Evolutionary conservation across 2,888 invertebrate species (phyloP), one percentile per base, ranked within the genome.

Genomic region (Euclidia mi): DNA sequence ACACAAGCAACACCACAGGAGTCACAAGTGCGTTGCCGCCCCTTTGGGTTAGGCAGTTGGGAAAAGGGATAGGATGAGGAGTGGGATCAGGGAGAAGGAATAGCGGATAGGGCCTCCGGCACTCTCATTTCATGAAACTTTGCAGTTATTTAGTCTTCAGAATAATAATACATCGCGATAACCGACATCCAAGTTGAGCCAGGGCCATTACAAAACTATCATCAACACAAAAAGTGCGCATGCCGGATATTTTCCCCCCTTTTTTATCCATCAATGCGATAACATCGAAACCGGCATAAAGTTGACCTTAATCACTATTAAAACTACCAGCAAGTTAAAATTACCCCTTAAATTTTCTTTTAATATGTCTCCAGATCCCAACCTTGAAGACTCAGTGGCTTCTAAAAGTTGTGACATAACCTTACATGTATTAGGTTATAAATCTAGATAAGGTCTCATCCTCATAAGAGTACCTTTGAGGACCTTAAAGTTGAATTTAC

Each of bases 401-500:
- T 35, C 35, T 3, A 14, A 35, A 35, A 12, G 2, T 14, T 12
- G 3, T 34, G 12, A 6, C 11, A 3, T 0, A 7, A 3, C 20
- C 20, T 35, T 32, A 32, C 35, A 15, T 17, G 10, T 15, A 25
- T 25, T 25, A 31, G n/a, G 31, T 31, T 31, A 31, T 31, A 31
- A 31, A 31, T 31, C 31, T 31, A 31, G 10, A 10, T 31, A 31
- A 31, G 31, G n/a, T 31, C 31, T 31, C n/a, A 31, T 31, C 31
- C 31, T 31, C 10, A 31, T 40, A 15, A 34, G 41, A 42, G 25
- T 25, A 2, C 46, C 46, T 14, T 46, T 11, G 37, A 35, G 48
- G 32, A 32, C 11, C 20, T 28, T 34, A 34, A 42, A 42, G 25
- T 34, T 25, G 25, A 40, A 41, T 41, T 48, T 34, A 41, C 25